A percentile compares a stretch with the other conserved stretches of the same genome.
Conservation (phyloP, 2,888 invertebrate genomes). For the Pammene aurita region DNA sequence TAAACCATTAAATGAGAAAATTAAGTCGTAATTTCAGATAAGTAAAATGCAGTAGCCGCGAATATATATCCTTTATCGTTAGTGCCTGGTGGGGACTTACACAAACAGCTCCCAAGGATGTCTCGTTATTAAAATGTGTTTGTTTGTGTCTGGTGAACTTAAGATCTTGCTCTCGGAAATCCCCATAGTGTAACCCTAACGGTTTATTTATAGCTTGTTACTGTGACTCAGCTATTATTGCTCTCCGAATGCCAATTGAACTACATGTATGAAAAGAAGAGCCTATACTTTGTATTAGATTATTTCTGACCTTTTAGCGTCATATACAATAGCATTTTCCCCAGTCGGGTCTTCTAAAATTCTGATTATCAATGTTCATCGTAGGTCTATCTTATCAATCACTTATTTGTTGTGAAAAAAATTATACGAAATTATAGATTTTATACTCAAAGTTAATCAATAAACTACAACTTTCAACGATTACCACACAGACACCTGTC, state of each 20-base stretch:
- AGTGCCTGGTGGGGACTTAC: conserved; percentile 5
- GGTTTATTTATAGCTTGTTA: conserved; percentile 14
- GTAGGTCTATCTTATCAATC: too few species aligned
- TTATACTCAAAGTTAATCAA: background rate
- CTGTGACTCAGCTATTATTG: conserved; percentile 14
- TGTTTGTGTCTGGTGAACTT: conserved; percentile 21
- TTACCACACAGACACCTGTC: conserved; percentile 17
- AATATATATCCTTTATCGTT: conserved; percentile 21
- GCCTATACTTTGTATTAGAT: background rate
- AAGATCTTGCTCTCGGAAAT: conserved; percentile 23
- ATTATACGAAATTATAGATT: too few species aligned
- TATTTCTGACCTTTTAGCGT: too few species aligned
- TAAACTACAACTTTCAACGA: background rate
- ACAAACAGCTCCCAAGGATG: conserved; percentile 29
- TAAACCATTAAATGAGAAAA: conserved; percentile 21
- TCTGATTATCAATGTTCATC: too few species aligned
- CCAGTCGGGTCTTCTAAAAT: too few species aligned
- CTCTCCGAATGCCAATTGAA: background rate
- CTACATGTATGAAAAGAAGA: background rate
- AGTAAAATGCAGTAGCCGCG: conserved; percentile 15
- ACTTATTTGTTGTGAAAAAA: too few species aligned
- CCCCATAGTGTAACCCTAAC: conserved; percentile 24
- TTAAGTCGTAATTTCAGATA: conserved; percentile 30
- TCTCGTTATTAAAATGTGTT: conserved; percentile 15
- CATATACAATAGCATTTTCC: too few species aligned